Evolutionary conservation across 2,888 invertebrate genomes (phyloP), one percentile per base, ranked within the genome.

Genomic region (Hydrotaea diabolus): DNA sequence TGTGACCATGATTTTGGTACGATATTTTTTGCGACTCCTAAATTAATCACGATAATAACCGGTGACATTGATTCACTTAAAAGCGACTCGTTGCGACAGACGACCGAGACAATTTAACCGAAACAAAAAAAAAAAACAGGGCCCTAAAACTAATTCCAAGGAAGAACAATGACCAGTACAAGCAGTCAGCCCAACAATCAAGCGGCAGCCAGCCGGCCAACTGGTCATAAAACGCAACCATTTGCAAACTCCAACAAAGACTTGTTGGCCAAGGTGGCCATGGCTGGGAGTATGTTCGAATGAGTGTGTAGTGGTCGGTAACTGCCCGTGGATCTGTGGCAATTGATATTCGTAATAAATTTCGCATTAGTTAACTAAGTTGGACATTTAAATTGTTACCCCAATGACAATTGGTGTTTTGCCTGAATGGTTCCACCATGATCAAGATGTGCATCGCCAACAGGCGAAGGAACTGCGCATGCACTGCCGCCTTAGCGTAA

Each of bases 361-460:
- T 89, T 88, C 87, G 88, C 88, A 89, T 89, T 88, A 89, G 88
- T 89, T 88, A 89, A 88, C 89, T 89, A 89, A 89, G 89, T 88
- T 87, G 89, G 88, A 88, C 89, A 89, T 87, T 88, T 88, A 89
- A 89, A 88, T 88, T 88, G 88, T 88, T 88, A 87, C 87, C 87
- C 7, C 73, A 82, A 85, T 87, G 87, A 87, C 89, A 87, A 86
- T 87, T 84, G 62, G 83, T 80, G 82, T 85, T 80, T 83, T 86
- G 84, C 85, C 73, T 66, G 17, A 77, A 69, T 80, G 57, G 71
- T 57, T n/a, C n/a, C 2, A 49, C 8, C n/a, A n/a, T 69, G 64
- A 80, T 75, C 57, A 75, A 46, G 57, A 74, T 62, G 62, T 53
- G 72, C 46, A 15, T 3, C 21, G 36, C 36, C 23, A 57, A 57